Base-by-base conservation (phyloP, 2,888 invertebrate species). In the Ecdyonurus torrentis region DNA sequence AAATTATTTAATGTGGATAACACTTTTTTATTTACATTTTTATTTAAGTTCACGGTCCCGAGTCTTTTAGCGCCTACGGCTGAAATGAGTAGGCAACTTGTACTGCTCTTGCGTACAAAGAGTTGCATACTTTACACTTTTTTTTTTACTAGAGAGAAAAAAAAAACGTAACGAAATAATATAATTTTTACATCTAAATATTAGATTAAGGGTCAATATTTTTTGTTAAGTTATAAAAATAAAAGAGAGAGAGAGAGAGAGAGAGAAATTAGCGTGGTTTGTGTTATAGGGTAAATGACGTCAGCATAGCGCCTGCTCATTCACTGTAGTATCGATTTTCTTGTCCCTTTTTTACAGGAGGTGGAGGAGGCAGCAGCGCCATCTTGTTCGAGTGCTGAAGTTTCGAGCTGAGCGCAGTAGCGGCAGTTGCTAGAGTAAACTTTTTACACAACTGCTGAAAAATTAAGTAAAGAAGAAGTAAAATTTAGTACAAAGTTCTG, bases 261-360 rank as follows among this genome's bases (percentile, higher is more conserved):
- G 5, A 37, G 5, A 37, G 15, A 37, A 37, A 15, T 15, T 37
- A 10, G 37, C 7, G 5, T 37, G 37, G 37, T 37, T 37, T 37
- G n/a, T 37, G 37, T 37, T 37, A 37, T 37, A 37, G 37, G 37
- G 37, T 37, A 37, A 37, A 37, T 37, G 37, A 37, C 37, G 37
- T 37, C 37, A 37, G 37, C 15, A 37, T 55, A n/a, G 55, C 55
- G 55, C 55, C 55, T 55, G 55, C 55, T 55, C 55, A 55, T 55
- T 55, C 55, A 55, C 55, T n/a, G 10, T 5, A n/a, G 19, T 55
- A 55, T 55, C 55, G 55, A 55, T 55, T n/a, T 55, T 37, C 15
- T 37, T 37, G n/a, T n/a, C n/a, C n/a, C n/a, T n/a, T 15, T 37
- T 37, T 15, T 37, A 5, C 37, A 37, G 37, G 37, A 37, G 37